A percentile compares a stretch with the other conserved stretches of the same genome.
phyloP scores from a whole-genome alignment of 2,888 invertebrate genomes.

The Acleris holmiana region DNA sequence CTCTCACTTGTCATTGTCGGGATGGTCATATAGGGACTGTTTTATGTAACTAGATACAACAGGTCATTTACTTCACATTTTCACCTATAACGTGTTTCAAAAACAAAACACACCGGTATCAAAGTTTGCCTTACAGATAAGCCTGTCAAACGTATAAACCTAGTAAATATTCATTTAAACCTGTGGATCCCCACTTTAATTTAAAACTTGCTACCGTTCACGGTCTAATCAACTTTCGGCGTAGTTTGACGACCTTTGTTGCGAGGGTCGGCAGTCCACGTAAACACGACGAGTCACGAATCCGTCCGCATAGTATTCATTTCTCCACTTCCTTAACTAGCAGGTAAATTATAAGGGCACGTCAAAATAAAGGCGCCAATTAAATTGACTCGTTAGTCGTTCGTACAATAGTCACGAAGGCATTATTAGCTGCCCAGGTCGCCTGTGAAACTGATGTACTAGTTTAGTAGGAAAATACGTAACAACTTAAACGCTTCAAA shows the following conservation, averaged over 20 bases:
- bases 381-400: slow-evolving; percentile 55
- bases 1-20: no score
- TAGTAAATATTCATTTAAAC: slow-evolving; percentile 17
- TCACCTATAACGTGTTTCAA: not conserved
- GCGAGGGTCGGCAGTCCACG: slow-evolving; percentile 28
- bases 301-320: slow-evolving; percentile 49
- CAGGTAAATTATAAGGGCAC: slow-evolving; percentile 61
- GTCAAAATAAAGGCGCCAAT: slow-evolving; percentile 61
- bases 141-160: slow-evolving; percentile 11
- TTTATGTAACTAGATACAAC: no score
- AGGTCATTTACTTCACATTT: no score
- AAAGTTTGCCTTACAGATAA: not conserved
- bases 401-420: slow-evolving; percentile 55
- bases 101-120: not conserved
- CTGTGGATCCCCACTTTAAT: slow-evolving; percentile 29
- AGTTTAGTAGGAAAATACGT: slow-evolving; percentile 12
- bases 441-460: slow-evolving; percentile 22
- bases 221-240: slow-evolving; percentile 35
- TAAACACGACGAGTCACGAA: slow-evolving; percentile 42
- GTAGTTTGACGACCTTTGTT: slow-evolving; percentile 36
- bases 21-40: no score
- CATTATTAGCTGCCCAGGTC: slow-evolving; percentile 38
- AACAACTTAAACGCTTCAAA: slow-evolving; percentile 24
- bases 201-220: slow-evolving; percentile 32
- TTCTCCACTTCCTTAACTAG: slow-evolving; percentile 59